Base-by-base conservation (phyloP, 2,888 invertebrate species). In the Ferdinandea cuprea region DNA sequence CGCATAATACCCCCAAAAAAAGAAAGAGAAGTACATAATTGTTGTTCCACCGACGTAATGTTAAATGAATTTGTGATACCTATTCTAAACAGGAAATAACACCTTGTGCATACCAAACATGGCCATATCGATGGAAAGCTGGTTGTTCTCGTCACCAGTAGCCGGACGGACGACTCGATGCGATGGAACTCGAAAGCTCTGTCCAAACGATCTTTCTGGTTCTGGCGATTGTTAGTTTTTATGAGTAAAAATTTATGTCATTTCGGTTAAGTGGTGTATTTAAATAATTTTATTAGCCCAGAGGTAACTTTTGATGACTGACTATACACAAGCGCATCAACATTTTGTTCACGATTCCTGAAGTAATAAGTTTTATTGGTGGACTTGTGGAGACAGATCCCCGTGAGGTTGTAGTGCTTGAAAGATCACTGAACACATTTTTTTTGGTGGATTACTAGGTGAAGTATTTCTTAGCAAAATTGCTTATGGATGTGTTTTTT, bases 71-170 rank as follows among this genome's bases (percentile, higher is more conserved):
- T 81, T 81, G 76, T 69, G 83, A 69, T 68, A 78, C 56, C 78
- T 66, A 83, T 83, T 83, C 83, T 83, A 78, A 83, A 83, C 83
- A 83, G 83, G 83, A 83, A 83, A 83, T 78, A 78, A 83, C 83
- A 66, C 83, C 56, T 72, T 73, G 11, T 83, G 83, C 54, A 83
- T 83, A 83, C 83, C 78, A 83, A 83, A 83, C 52, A 83, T 73
- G 83, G 83, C 61, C 50, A 63, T 73, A 78, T 63, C 81, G 72
- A 72, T 83, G 77, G 48, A 71, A 72, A 83, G 77, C 77, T 83
- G 61, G 61, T 58, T 25, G 42, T 56, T 65, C 44, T 76, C 63
- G 69, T 58, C 80, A 74, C 30, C 65, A 74, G 72, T 66, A 83
- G 50, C 77, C 65, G 71, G 30, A 71, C 50, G 44, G 50, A 63